Evolutionary conservation across 2,113 vertebrate genomes (phyloP).

Genomic region (Burhinus oedicnemus): DNA sequence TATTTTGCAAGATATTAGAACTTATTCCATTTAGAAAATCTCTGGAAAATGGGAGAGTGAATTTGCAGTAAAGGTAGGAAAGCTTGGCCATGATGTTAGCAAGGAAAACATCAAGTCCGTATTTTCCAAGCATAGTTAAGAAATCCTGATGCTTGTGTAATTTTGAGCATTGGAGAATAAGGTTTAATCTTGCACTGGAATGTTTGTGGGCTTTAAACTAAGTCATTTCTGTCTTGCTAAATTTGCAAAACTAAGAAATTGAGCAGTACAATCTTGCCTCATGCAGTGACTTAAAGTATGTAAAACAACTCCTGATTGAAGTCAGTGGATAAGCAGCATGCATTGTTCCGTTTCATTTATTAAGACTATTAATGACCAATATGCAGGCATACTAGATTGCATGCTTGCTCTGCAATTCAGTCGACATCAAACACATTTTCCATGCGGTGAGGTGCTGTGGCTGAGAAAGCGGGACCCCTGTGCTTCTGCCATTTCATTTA

Average conservation of each 20-base stretch:
- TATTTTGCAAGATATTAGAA: neutral
- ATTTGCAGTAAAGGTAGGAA: neutral
- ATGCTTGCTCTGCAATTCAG: neutral
- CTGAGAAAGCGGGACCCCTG: fast-evolving
- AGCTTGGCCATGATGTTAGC: neutral
- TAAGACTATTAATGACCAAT: neutral
- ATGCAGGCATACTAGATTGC: neutral
- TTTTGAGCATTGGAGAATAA: neutral
- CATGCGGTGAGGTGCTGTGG: neutral
- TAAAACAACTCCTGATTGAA: neutral
- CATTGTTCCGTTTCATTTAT: neutral
- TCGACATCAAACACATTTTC: neutral
- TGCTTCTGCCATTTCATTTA: neutral
- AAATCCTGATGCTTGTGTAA: neutral
- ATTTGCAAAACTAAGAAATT: neutral
- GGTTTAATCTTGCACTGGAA: neutral
- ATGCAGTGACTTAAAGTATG: neutral
- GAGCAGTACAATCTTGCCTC: neutral
- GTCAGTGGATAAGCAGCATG: neutral
- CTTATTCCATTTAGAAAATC: neutral
- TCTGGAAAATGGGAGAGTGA: neutral
- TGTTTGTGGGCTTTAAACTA: neutral
- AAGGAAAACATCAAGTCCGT: neutral
- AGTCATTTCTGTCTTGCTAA: neutral
- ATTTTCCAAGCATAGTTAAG: neutral